These are phyloP conservation scores for Seriola rivoliana DNA, from an alignment of 2,113 vertebrate genomes.

Conservation along the genomic window DNA sequence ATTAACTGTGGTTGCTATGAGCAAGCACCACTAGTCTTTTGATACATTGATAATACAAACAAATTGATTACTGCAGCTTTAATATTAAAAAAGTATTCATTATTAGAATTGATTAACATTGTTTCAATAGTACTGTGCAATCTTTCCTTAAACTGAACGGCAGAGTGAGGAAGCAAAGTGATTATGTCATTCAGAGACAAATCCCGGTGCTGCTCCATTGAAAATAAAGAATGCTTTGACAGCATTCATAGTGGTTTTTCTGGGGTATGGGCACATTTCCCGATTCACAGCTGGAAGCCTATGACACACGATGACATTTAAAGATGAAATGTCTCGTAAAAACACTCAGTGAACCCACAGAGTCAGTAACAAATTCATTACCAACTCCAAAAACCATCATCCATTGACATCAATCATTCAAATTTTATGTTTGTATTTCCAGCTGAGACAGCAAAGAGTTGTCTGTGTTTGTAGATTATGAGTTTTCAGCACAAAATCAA, in stretches of 20 bases:
- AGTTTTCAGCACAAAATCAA: background rate
- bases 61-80: background rate
- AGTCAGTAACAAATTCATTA: background rate
- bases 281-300: slow-evolving; percentile 25
- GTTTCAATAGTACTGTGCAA: background rate
- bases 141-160: background rate
- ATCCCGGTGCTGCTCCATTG: background rate
- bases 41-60: background rate
- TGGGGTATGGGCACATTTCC: background rate
- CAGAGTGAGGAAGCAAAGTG: slow-evolving; percentile 1
- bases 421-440: background rate
- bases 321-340: background rate
- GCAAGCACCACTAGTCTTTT: background rate
- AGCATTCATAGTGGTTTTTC: background rate
- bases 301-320: background rate
- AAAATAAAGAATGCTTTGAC: background rate
- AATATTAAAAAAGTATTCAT: background rate
- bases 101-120: background rate
- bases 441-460: background rate
- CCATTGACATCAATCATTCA: background rate
- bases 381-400: background rate
- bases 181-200: slow-evolving; percentile 13
- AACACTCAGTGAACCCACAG: background rate
- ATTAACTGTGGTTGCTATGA: background rate
- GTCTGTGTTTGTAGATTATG: background rate